A percentile compares a stretch with the other conserved stretches of the same genome.
Evolutionary conservation across 2,888 invertebrate genomes (phyloP).

Genomic region (Amblyteles armatorius): DNA sequence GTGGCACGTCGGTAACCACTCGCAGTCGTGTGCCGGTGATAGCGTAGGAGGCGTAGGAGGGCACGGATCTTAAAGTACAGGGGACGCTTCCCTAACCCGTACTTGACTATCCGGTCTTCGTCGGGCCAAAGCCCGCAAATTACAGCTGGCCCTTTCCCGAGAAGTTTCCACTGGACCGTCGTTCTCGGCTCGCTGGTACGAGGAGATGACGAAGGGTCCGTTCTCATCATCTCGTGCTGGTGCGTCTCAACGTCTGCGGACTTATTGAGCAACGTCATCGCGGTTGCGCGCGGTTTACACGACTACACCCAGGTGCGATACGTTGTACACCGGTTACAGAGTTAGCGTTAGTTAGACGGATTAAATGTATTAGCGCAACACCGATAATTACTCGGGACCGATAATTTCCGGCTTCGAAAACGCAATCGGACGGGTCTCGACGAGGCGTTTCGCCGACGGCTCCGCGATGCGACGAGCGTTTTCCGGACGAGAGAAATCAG

Average conservation of each 20-base stretch:
- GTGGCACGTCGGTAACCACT: constrained; percentile 42
- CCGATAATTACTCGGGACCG: constrained; percentile 52
- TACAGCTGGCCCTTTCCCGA: constrained; percentile 24
- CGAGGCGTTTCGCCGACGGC: constrained; percentile 20
- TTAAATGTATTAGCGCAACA: constrained; percentile 36
- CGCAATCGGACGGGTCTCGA: constrained; percentile 28
- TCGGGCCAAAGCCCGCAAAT: neutral
- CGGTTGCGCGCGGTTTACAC: constrained; percentile 7
- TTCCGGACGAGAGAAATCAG: constrained; percentile 55
- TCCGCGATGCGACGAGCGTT: constrained; percentile 20
- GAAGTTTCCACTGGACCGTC: constrained; percentile 20
- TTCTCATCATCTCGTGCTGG: constrained; percentile 1
- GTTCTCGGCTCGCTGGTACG: neutral
- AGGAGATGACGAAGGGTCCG: neutral
- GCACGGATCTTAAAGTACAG: constrained; percentile 29
- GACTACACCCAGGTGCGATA: neutral
- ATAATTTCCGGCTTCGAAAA: constrained; percentile 57
- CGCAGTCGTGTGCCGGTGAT: neutral
- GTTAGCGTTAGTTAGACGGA: neutral
- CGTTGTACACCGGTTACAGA: neutral
- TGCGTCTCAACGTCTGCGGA: constrained; percentile 10
- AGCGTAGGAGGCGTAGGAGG: constrained; percentile 10
- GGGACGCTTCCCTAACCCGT: constrained; percentile 30
- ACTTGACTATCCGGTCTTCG: constrained; percentile 25
- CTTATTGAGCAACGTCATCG: constrained; percentile 3